Conservation (phyloP, 1,140 invertebrate species). For the Lasaia peninsularis region DNA sequence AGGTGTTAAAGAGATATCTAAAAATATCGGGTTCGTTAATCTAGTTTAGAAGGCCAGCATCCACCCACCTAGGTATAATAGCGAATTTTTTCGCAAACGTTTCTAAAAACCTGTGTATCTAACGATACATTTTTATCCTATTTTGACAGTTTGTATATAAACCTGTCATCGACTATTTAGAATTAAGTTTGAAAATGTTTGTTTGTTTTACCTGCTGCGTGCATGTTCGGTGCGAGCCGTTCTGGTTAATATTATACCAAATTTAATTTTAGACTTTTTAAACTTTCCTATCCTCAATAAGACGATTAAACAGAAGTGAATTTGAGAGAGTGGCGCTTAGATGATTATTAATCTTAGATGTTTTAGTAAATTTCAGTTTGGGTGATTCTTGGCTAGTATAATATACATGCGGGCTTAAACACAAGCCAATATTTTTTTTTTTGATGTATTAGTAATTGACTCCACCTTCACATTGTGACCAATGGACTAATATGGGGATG, state of each 20-base stretch:
- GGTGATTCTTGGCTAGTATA: no score
- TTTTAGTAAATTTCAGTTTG: no score
- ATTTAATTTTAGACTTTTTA: conserved; percentile 9
- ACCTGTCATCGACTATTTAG: conserved; percentile 63
- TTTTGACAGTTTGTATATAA: conserved; percentile 45
- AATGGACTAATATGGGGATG: no score
- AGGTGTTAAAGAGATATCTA: conserved; percentile 48
- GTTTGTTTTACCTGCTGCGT: conserved; percentile 17
- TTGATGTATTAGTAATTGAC: no score
- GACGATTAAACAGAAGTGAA: background rate
- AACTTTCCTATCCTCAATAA: background rate
- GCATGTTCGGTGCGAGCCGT: conserved; percentile 1
- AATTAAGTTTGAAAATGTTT: conserved; percentile 45
- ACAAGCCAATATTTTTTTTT: no score
- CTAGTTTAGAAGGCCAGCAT: conserved; percentile 42
- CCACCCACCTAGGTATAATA: conserved; percentile 28
- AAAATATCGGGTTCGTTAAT: conserved; percentile 65
- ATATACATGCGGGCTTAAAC: no score
- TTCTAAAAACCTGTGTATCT: conserved; percentile 29
- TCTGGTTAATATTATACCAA: conserved; percentile 24
- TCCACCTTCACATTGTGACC: no score
- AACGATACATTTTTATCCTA: conserved; percentile 21
- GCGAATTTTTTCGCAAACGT: conserved; percentile 34
- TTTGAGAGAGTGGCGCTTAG: no score
- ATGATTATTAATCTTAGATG: no score